A percentile compares a stretch with the other conserved stretches of the same genome.
phyloP scores from a whole-genome alignment of 2,797 vertebrate genomes.

The Heliangelus exortis region DNA sequence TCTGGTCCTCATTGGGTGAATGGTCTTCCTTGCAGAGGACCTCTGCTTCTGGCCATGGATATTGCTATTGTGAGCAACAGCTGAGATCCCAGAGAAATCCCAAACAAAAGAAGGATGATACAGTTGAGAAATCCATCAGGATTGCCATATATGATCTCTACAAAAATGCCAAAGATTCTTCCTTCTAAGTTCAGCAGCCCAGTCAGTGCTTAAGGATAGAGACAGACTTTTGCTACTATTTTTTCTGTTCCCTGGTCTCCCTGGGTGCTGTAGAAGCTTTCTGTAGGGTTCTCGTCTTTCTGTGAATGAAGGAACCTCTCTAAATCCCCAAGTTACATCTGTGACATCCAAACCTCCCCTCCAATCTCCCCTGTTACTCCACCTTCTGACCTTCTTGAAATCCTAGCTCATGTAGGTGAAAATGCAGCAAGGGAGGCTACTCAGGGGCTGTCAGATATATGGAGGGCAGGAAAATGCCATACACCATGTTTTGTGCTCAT shows the following conservation, averaged over 20 bases:
- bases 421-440: accelerated
- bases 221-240: background rate
- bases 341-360: accelerated
- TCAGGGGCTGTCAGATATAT: accelerated
- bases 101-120: background rate
- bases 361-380: background rate
- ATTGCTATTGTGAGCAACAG: background rate
- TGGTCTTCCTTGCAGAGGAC: background rate
- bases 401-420: background rate
- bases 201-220: background rate
- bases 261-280: background rate
- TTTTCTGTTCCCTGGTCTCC: background rate
- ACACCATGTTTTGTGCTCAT: background rate
- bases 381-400: background rate
- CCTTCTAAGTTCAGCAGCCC: background rate
- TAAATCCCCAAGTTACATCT: background rate
- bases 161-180: background rate
- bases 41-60: background rate
- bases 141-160: accelerated
- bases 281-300: background rate
- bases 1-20: background rate
- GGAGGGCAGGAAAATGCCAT: background rate
- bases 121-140: background rate
- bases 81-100: background rate
- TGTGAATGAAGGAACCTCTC: background rate